Evolutionary conservation across 2,888 invertebrate species (phyloP).

Genomic region (Fabriciana adippe): DNA sequence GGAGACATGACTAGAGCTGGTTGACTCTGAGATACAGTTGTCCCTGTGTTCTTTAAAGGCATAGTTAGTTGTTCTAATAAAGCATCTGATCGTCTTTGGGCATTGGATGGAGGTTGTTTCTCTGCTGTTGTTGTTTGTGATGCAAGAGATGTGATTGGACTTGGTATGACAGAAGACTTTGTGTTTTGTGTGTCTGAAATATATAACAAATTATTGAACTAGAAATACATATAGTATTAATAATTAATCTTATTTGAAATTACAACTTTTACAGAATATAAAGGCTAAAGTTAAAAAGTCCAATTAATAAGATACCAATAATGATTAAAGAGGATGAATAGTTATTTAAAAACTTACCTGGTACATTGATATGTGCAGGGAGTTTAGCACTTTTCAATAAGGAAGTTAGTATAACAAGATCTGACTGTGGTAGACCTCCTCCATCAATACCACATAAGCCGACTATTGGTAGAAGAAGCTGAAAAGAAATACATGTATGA

Average conservation of each 20-base stretch:
- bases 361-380: slow-evolving; percentile 77
- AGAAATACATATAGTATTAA: no score
- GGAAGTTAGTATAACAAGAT: slow-evolving; percentile 88
- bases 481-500: slow-evolving; percentile 44
- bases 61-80: slow-evolving; percentile 72
- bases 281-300: no score
- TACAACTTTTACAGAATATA: no score
- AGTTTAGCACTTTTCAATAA: slow-evolving; percentile 89
- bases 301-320: no score
- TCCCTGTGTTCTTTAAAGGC: slow-evolving; percentile 65
- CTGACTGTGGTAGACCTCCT: slow-evolving; percentile 87
- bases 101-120: slow-evolving; percentile 66
- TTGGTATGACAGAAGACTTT: slow-evolving; percentile 69
- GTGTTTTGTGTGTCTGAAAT: slow-evolving; percentile 64
- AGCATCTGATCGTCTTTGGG: slow-evolving; percentile 74
- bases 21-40: slow-evolving; percentile 53
- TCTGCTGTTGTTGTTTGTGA: slow-evolving; percentile 64
- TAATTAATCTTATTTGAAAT: no score
- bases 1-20: slow-evolving; percentile 56
- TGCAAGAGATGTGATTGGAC: slow-evolving; percentile 69
- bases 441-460: slow-evolving; percentile 86
- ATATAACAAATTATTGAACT: not conserved
- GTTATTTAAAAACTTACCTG: slow-evolving; percentile 54
- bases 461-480: slow-evolving; percentile 87
- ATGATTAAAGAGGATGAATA: not conserved